These are phyloP conservation scores for Petromus typicus DNA, from an alignment of 2,113 vertebrate species.

Conservation along the genomic window DNA sequence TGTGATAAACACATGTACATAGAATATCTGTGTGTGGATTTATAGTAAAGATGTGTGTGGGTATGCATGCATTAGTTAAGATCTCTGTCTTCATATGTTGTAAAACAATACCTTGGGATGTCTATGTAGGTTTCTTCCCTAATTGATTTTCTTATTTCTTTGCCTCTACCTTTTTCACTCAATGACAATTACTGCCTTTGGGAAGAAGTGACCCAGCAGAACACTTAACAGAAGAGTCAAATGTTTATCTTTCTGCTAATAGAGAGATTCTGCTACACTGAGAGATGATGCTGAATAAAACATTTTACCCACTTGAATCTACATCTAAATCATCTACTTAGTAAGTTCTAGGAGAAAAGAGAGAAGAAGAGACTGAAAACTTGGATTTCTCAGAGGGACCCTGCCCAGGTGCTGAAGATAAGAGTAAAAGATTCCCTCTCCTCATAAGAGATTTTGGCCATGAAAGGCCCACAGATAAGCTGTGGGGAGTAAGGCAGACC, in stretches of 20 bases:
- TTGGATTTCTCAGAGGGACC: background rate
- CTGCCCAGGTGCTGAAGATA: background rate
- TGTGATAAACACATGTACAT: background rate
- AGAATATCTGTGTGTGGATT: background rate
- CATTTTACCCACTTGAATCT: background rate
- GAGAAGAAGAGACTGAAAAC: background rate
- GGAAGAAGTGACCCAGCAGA: background rate
- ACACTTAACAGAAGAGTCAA: background rate
- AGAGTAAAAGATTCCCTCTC: background rate
- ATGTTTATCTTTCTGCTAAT: background rate
- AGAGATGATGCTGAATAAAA: constrained; percentile 12
- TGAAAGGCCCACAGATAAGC: background rate
- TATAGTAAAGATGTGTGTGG: background rate
- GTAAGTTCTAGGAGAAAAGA: background rate
- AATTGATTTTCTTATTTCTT: constrained; percentile 22
- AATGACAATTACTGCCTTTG: background rate
- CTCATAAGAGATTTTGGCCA: background rate
- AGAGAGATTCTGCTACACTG: background rate
- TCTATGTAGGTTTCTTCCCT: background rate
- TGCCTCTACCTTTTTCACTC: constrained; percentile 1
- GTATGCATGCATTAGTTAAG: background rate
- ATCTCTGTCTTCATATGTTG: background rate
- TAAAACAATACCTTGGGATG: constrained; percentile 10
- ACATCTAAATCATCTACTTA: background rate
- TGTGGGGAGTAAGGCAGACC: background rate